Base-by-base conservation (phyloP, 64 coral and sea anemone species). In the Porites lutea region DNA sequence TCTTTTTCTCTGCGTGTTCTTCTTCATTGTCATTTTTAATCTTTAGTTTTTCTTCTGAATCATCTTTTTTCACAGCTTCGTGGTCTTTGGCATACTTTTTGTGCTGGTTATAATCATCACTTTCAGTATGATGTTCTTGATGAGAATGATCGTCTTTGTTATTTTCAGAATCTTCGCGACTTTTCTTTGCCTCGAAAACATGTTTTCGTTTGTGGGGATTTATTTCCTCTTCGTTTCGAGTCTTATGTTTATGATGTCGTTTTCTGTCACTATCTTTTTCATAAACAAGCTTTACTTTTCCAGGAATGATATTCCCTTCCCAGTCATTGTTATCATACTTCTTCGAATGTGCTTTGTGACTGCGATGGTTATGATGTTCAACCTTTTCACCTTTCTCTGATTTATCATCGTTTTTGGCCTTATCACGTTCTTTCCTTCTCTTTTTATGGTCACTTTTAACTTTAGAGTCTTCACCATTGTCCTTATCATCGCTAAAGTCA, bases 291-390 rank as follows among this genome's bases (percentile, higher is more conserved):
- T 62, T 81, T 23, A 81, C 78, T 63, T 81, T 63, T 2, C 78
- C 78, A 62, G 78, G 78, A 62, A 81, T 81, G 20, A 81, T 46
- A 21, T 81, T 81, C 2, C 78, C 78, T 5, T 6, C 23, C 78
- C 78, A 81, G 4, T 62, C 13, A 46, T 81, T 81, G 47, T 23
- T 45, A 18, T 81, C 52, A 46, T 81, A 81, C 9, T 12, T 76
- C 73, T 52, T 51, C 13, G 3, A 6, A 15, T 46, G 57, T 15
- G 22, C 69, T 51, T 84, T 52, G 69, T 84, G 62, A 19, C 48
- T 65, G 47, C 47, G 61, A 52, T 69, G 81, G 45, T 46, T 44
- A 68, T 9, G 59, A 3, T 64, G 59, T 62, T 61, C 13, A 53
- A 13, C 55, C 10, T 61, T 60, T 60, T 16, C 22, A 22, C 21